Evolutionary conservation across 2,888 invertebrate genomes (phyloP).

Genomic region (Ochropleura leucogaster): DNA sequence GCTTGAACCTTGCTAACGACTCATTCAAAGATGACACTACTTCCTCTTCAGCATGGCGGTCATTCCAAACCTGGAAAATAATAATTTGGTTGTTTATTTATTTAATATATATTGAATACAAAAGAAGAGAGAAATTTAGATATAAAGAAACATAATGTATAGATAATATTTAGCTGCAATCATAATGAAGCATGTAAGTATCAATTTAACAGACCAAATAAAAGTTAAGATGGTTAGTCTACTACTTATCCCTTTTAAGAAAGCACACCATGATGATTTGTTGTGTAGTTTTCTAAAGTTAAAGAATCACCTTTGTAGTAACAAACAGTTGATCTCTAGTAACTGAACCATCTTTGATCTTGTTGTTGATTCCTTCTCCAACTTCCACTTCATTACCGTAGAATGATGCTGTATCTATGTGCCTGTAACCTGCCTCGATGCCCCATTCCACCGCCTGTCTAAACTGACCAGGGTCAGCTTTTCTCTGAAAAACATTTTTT

Average conservation of each 20-base stretch:
- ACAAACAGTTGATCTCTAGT: constrained; percentile 88
- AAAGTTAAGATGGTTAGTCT: not conserved
- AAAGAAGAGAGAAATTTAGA: not conserved
- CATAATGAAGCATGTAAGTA: too few species aligned
- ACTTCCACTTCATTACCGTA: constrained; percentile 89
- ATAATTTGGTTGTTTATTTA: not conserved
- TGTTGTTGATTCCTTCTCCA: constrained; percentile 85
- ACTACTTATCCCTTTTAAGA: not conserved
- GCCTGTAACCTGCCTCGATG: constrained; percentile 88
- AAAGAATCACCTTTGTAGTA: constrained; percentile 87
- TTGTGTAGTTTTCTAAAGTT: not conserved
- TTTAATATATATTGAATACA: not conserved
- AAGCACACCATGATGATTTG: not conserved
- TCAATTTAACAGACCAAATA: not conserved
- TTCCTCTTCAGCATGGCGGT: constrained; percentile 91
- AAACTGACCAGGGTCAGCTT: constrained; percentile 79
- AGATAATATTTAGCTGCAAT: too few species aligned
- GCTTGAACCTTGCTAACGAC: constrained; percentile 91
- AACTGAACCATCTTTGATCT: constrained; percentile 86
- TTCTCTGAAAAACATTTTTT: constrained; percentile 73
- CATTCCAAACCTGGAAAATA: constrained; percentile 84
- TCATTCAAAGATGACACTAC: constrained; percentile 92
- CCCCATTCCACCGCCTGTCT: constrained; percentile 86
- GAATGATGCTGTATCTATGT: constrained; percentile 88
- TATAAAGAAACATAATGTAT: too few species aligned